A percentile compares a stretch with the other conserved stretches of the same genome.
These are phyloP conservation scores for Agriopis leucophaearia DNA, from an alignment of 2,888 invertebrate genomes.

Conservation along the genomic window DNA sequence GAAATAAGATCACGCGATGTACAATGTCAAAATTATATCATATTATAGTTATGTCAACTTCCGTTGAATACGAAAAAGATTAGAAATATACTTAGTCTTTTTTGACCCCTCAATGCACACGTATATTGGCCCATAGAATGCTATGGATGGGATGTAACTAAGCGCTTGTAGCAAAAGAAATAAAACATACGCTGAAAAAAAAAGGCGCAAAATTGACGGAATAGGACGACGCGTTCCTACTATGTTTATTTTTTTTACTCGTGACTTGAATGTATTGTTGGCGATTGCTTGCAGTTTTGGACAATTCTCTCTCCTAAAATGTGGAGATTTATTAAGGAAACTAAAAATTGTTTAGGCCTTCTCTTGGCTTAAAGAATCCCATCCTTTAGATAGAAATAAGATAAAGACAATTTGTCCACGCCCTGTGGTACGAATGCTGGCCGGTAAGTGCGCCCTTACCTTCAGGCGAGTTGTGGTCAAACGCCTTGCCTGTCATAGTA, in stretches of 20 bases:
- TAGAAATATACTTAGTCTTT: not conserved
- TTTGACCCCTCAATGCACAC: not conserved
- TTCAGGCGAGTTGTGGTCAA: no score
- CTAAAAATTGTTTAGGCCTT: no score
- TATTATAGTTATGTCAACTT: no score
- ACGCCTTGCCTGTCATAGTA: no score
- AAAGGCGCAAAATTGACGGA: conserved; percentile 36
- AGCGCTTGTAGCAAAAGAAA: conserved; percentile 38
- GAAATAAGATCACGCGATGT: no score
- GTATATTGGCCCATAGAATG: not conserved
- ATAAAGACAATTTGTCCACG: no score
- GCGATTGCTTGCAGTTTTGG: not conserved
- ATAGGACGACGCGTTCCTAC: conserved; percentile 6
- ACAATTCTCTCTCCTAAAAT: not conserved
- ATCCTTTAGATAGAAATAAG: no score
- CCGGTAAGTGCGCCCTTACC: no score
- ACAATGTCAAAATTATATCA: no score
- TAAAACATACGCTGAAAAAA: conserved; percentile 27
- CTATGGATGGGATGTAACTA: conserved; percentile 38
- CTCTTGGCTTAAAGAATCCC: no score
- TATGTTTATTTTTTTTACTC: not conserved
- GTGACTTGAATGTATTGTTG: not conserved
- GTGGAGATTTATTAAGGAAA: not conserved
- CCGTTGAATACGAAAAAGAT: not conserved
- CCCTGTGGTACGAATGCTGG: no score